A percentile compares a stretch with the other conserved stretches of the same genome.
These are phyloP conservation scores for Melinaea menophilus DNA, from an alignment of 2,888 invertebrate species.

Conservation along the genomic window DNA sequence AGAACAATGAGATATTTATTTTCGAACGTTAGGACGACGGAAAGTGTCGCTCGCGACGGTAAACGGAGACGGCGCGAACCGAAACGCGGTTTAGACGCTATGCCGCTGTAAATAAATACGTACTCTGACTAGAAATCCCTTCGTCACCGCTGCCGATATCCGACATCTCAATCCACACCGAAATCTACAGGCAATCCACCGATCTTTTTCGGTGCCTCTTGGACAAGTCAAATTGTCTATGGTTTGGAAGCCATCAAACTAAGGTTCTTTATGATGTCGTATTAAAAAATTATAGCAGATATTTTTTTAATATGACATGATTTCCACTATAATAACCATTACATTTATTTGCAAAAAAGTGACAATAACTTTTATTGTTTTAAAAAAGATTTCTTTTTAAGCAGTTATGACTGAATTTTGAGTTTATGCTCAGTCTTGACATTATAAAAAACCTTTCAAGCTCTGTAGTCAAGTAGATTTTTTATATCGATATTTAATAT, in stretches of 20 bases:
- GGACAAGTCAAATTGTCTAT: constrained; percentile 60
- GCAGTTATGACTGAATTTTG: neutral
- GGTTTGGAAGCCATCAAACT: constrained; percentile 66
- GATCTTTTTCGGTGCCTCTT: constrained; percentile 68
- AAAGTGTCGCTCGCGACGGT: constrained; percentile 48
- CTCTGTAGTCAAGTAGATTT: constrained; percentile 35
- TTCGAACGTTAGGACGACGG: constrained; percentile 59
- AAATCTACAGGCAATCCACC: constrained; percentile 72
- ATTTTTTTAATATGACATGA: neutral
- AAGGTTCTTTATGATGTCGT: constrained; percentile 42
- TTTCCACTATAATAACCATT: neutral
- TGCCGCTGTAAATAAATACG: constrained; percentile 71
- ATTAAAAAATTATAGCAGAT: constrained; percentile 14
- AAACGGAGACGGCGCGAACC: constrained; percentile 50
- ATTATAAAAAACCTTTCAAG: constrained; percentile 36
- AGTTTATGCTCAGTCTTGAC: constrained; percentile 7
- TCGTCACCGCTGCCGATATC: constrained; percentile 89
- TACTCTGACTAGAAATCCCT: constrained; percentile 88
- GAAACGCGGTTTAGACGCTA: constrained; percentile 41
- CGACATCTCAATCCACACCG: constrained; percentile 82
- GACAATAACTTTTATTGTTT: neutral
- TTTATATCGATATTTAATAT: constrained; percentile 14
- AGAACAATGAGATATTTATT: constrained; percentile 77
- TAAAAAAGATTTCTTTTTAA: too few relatives aligned
- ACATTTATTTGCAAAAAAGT: neutral